Evolutionary conservation across 1,140 invertebrate species (phyloP).

Genomic region (Coboldia fuscipes): DNA sequence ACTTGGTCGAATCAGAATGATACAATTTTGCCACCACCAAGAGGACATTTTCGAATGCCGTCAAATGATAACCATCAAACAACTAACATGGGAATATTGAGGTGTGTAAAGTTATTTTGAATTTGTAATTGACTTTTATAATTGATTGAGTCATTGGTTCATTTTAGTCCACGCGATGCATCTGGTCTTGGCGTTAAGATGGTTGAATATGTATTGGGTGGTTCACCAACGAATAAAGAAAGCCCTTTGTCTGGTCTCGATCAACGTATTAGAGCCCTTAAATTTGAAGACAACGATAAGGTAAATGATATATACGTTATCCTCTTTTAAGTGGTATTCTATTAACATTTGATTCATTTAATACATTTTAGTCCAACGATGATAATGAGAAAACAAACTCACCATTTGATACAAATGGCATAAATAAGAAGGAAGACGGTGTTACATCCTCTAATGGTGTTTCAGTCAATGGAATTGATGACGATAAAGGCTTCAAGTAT

Average conservation of each 20-base stretch:
- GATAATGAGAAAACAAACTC: conserved; percentile 42
- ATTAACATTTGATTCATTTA: not conserved
- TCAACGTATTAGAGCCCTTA: conserved; percentile 45
- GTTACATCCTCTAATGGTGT: conserved; percentile 66
- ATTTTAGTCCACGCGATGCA: conserved; percentile 33
- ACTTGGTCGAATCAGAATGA: conserved; percentile 21
- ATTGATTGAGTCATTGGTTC: conserved; percentile 1
- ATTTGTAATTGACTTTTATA: not conserved
- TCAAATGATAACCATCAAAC: conserved; percentile 13
- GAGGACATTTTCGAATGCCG: conserved; percentile 15
- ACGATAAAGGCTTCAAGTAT: conserved; percentile 83
- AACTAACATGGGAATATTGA: conserved; percentile 18
- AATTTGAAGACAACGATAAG: conserved; percentile 30
- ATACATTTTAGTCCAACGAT: conserved; percentile 22
- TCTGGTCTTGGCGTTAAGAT: conserved; percentile 85
- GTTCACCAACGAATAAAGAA: conserved; percentile 66
- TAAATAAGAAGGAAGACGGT: conserved; percentile 36
- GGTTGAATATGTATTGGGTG: conserved; percentile 91
- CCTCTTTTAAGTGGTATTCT: too few species aligned
- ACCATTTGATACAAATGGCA: conserved; percentile 34
- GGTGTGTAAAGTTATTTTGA: conserved; percentile 8
- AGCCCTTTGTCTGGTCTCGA: conserved; percentile 35
- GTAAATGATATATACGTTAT: conserved; percentile 8
- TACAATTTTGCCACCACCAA: conserved; percentile 16
- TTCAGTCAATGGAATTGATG: conserved; percentile 47